phyloP scores from a whole-genome alignment of 2,113 vertebrate species.

The Sylvietta virens region DNA sequence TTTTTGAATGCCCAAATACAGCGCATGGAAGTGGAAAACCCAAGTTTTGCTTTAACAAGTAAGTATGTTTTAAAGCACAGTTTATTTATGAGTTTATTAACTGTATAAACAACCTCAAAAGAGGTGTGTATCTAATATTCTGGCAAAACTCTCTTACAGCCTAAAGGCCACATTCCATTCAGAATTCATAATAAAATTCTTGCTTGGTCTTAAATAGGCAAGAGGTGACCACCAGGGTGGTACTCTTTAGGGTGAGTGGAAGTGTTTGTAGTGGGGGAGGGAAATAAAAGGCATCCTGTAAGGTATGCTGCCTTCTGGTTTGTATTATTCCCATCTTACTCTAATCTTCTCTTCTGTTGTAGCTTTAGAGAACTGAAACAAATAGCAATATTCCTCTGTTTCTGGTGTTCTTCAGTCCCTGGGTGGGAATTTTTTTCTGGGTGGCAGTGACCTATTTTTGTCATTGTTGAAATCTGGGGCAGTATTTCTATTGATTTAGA shows the following conservation, averaged over 20 bases:
- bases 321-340: neutral
- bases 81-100: neutral
- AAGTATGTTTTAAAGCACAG: conserved; percentile 54
- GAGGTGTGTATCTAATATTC: neutral
- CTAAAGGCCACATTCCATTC: neutral
- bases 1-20: conserved; percentile 95
- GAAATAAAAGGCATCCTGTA: neutral
- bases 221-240: neutral
- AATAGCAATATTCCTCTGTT: neutral
- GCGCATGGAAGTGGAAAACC: conserved; percentile 96
- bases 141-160: neutral
- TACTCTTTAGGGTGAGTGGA: neutral
- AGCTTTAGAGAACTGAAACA: neutral
- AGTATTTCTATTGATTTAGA: conserved; percentile 1
- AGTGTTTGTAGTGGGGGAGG: neutral
- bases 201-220: neutral
- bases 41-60: conserved; percentile 97
- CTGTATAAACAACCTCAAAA: neutral
- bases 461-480: neutral
- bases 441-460: neutral
- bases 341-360: neutral
- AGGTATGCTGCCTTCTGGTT: neutral
- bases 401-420: neutral
- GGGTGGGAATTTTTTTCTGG: neutral
- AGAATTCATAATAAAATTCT: neutral